Evolutionary conservation across 2,797 vertebrate species (phyloP), one percentile per base, ranked within the genome.

Genomic region (Carduelis carduelis): DNA sequence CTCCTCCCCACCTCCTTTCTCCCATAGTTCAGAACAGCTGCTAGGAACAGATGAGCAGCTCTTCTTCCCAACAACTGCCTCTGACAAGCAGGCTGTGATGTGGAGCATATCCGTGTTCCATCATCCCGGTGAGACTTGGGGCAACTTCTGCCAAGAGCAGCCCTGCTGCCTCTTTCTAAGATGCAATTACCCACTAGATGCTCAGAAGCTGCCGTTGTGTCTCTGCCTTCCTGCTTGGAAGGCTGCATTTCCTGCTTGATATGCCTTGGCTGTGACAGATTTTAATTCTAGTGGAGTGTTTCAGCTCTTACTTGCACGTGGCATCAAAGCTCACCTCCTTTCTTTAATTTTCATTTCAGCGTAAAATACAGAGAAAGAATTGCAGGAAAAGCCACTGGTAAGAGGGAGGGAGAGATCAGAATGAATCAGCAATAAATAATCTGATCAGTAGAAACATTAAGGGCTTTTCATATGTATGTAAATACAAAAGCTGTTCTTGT

Each of bases 51-150:
- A 66, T 1, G 8, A 63, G 22, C 20, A 27, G 13, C 23, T 63
- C 20, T 88, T 60, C 44, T 37, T 56, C 72, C 19, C 3, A 4
- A 39, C 19, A 53, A 7, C 26, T 1, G 1, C 57, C 0, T 2
- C 23, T 3, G 2, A 61, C 8, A 32, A 57, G 65, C 65, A 59
- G 49, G 41, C 47, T 9, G 2, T 43, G 69, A 35, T 35, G 39
- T 19, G 39, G 32, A 69, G 16, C 4, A 0, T 11, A 49, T 21
- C 50, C 0, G 0, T 1, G 10, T 9, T 70, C 47, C 59, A 12
- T 27, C 50, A 14, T 14, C 50, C 46, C 11, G 20, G 15, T 0
- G 0, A 69, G 82, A 43, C 27, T 63, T 8, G 26, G n/a, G 27
- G 26, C 47, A 43, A 53, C 49, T 83, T 64, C 61, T 81, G 21